A percentile compares a stretch with the other conserved stretches of the same genome.
phyloP scores from a whole-genome alignment of 2,888 invertebrate species.

The Rotaria macrura region DNA sequence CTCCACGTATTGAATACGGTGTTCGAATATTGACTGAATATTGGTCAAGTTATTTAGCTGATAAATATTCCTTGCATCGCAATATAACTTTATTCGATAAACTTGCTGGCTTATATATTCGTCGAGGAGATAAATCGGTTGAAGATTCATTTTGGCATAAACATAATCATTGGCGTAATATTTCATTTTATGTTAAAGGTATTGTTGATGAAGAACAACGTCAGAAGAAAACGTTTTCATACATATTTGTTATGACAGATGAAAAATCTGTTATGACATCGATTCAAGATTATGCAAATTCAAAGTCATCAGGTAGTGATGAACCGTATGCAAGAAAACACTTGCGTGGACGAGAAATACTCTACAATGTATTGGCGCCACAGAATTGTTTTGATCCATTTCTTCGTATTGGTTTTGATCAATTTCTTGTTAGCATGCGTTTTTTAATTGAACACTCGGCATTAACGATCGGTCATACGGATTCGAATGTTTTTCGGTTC shows the following conservation, averaged over 20 bases:
- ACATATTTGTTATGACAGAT: neutral
- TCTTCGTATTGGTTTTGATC: neutral
- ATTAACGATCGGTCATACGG: neutral
- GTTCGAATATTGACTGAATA: neutral
- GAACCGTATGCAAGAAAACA: neutral
- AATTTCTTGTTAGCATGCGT: neutral
- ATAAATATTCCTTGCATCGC: neutral
- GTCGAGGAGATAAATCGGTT: neutral
- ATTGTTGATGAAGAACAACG: conserved; percentile 4
- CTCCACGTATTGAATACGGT: neutral
- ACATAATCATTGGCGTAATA: neutral
- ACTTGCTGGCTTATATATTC: neutral
- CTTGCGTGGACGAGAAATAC: neutral
- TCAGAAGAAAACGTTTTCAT: neutral
- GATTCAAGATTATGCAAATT: neutral
- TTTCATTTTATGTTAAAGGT: neutral
- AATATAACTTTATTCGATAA: too few relatives aligned
- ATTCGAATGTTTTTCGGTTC: neutral
- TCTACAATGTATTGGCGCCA: neutral
- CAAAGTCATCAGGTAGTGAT: neutral
- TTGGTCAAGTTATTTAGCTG: neutral
- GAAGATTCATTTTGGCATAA: neutral
- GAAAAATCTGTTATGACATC: neutral
- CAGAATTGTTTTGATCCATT: conserved; percentile 12
- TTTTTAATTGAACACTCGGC: neutral